Evolutionary conservation across 2,113 vertebrate genomes (phyloP).

Genomic region (Smithornis capensis): DNA sequence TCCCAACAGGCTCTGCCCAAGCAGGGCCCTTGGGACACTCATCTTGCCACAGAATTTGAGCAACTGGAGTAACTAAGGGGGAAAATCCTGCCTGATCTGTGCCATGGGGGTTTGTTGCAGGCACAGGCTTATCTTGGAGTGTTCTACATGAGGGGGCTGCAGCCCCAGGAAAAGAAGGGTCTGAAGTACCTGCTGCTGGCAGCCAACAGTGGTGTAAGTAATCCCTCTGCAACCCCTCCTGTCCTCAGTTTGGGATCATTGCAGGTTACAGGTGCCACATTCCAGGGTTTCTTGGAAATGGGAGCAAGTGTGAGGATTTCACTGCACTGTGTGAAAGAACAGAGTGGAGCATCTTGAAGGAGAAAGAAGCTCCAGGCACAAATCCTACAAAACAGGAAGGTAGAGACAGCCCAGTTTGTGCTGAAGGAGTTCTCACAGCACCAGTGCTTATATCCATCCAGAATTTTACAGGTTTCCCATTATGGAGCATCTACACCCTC

Average conservation of each 20-base stretch:
- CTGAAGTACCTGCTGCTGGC: conserved; percentile 86
- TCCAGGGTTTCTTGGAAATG: neutral
- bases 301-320: accelerated
- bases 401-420: neutral
- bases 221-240: neutral
- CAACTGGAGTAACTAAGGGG: neutral
- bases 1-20: neutral
- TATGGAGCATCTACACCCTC: neutral
- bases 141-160: conserved; percentile 76
- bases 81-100: neutral
- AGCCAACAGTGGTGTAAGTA: conserved; percentile 79
- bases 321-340: neutral
- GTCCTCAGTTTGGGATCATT: neutral
- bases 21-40: neutral
- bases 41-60: neutral
- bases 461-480: neutral
- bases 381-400: neutral
- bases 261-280: neutral
- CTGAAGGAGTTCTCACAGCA: neutral
- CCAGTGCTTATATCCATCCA: neutral
- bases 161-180: conserved; percentile 72
- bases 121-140: conserved; percentile 90
- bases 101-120: conserved; percentile 53
- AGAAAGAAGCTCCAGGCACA: neutral
- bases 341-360: neutral